phyloP scores from a whole-genome alignment of 2,888 invertebrate genomes.

The Crepidodera aurea region DNA sequence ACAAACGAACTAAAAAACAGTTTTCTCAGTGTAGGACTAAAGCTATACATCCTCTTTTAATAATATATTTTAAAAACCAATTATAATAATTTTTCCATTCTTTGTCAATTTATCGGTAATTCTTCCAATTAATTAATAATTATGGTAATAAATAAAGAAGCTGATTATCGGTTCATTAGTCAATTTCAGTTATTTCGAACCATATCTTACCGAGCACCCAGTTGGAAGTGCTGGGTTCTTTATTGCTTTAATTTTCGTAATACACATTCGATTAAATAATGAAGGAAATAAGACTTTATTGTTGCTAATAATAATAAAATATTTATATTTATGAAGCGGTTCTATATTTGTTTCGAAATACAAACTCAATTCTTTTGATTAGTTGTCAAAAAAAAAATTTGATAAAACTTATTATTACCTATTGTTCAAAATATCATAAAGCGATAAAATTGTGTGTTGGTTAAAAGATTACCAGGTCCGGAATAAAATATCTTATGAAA shows the following conservation, averaged over 20 bases:
- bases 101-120: neutral
- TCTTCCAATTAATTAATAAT: slow-evolving; percentile 2
- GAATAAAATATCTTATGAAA: too few species aligned
- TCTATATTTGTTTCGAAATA: too few species aligned
- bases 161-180: slow-evolving; percentile 1
- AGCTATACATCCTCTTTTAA: neutral
- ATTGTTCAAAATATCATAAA: too few species aligned
- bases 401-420: too few species aligned
- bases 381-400: too few species aligned
- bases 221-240: slow-evolving; percentile 11
- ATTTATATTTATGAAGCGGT: too few species aligned
- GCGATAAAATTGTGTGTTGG: too few species aligned
- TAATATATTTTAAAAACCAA: slow-evolving; percentile 1
- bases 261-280: slow-evolving; percentile 6
- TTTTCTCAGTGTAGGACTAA: too few species aligned
- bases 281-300: slow-evolving; percentile 17
- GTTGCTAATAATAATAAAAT: neutral
- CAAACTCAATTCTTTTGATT: too few species aligned
- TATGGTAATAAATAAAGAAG: neutral
- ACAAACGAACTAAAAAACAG: too few species aligned
- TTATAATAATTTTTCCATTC: slow-evolving; percentile 1
- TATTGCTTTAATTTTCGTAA: slow-evolving; percentile 14
- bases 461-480: too few species aligned
- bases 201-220: slow-evolving; percentile 11
- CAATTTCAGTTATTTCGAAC: neutral